These are phyloP conservation scores for Colletes gigas DNA, from an alignment of 1,140 invertebrate species.

Conservation along the genomic window DNA sequence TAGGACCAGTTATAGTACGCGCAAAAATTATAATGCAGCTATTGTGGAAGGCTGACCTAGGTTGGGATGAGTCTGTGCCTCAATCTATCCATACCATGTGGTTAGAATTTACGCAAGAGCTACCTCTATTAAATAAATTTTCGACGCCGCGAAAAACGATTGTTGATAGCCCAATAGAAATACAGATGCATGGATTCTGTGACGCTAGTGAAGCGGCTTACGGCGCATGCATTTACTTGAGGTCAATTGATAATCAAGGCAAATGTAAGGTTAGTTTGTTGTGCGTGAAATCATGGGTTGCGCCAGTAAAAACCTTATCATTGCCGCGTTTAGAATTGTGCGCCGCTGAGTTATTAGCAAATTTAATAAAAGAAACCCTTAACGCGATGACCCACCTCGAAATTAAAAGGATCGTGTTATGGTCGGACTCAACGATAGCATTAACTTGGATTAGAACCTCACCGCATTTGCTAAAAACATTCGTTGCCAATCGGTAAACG, in stretches of 20 bases:
- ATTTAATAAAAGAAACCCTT: no score
- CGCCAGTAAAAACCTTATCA: neutral
- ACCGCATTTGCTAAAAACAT: no score
- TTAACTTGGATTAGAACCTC: no score
- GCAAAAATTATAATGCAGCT: neutral
- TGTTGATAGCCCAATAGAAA: no score
- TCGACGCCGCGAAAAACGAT: neutral
- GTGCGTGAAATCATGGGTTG: neutral
- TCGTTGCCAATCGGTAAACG: no score
- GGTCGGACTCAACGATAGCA: no score
- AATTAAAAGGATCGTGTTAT: no score
- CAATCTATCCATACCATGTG: neutral
- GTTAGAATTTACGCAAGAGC: no score
- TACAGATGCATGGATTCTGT: neutral
- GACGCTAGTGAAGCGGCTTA: neutral
- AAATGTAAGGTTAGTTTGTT: neutral
- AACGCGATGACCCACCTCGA: no score
- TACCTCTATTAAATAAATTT: no score
- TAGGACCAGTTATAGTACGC: neutral
- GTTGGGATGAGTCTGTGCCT: neutral
- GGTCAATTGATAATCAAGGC: neutral
- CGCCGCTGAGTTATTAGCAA: no score
- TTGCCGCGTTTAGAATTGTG: no score
- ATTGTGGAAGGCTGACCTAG: neutral
- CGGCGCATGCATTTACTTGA: neutral